These are phyloP conservation scores for Columbina picui DNA, from an alignment of 2,113 vertebrate species.

Conservation along the genomic window DNA sequence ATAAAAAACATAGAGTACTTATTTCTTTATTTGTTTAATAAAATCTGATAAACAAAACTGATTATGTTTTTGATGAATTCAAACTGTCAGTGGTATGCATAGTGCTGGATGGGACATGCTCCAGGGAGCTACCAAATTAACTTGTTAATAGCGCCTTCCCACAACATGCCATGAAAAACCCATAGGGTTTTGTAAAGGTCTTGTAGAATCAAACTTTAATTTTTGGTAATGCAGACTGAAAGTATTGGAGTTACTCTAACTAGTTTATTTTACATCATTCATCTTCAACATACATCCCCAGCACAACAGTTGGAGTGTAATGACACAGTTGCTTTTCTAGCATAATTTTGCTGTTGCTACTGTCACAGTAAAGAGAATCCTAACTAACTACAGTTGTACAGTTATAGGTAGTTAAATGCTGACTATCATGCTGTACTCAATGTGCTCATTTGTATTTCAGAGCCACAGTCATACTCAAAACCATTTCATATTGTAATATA, in stretches of 20 bases:
- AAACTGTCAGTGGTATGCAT: background rate
- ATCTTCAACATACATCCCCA: background rate
- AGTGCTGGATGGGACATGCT: background rate
- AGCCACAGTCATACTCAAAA: background rate
- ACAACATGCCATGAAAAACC: background rate
- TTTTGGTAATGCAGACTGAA: background rate
- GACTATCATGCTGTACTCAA: background rate
- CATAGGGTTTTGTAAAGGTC: background rate
- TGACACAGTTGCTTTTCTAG: background rate
- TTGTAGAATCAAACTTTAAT: background rate
- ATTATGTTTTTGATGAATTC: background rate
- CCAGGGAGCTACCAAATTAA: background rate
- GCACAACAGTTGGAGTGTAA: background rate
- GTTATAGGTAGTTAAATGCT: background rate
- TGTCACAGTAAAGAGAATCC: background rate
- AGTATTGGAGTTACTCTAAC: background rate
- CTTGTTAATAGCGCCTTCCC: background rate
- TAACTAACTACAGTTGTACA: background rate
- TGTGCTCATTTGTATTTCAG: background rate
- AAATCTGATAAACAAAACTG: background rate
- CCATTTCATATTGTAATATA: background rate
- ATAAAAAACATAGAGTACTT: background rate
- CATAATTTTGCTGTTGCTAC: background rate
- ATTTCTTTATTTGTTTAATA: background rate
- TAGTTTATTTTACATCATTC: background rate